A percentile compares a stretch with the other conserved stretches of the same genome.
Evolutionary conservation across 2,888 invertebrate species (phyloP).

Genomic region (Drosophila stalkeri): DNA sequence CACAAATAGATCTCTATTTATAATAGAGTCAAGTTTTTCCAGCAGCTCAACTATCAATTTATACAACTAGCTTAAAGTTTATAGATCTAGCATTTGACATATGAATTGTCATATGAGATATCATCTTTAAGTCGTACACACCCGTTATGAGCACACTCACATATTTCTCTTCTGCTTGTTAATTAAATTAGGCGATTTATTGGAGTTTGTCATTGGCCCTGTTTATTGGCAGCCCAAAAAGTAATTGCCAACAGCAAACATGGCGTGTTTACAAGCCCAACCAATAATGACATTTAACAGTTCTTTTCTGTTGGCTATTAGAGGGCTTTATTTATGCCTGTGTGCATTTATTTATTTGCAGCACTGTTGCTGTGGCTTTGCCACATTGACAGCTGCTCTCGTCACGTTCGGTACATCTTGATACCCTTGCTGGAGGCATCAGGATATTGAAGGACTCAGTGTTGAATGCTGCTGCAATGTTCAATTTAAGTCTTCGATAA

Average conservation of each 20-base stretch:
- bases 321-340: constrained; percentile 25
- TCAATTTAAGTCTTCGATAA: not conserved
- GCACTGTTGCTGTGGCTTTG: constrained; percentile 34
- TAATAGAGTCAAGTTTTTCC: not conserved
- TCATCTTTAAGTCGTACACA: not conserved
- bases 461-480: not conserved
- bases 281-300: constrained; percentile 24
- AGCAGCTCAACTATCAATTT: not conserved
- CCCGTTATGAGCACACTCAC: not conserved
- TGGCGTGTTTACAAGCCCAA: constrained; percentile 5
- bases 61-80: not conserved
- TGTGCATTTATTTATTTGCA: constrained; percentile 35
- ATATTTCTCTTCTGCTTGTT: constrained; percentile 20
- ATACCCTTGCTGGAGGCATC: not conserved
- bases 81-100: not conserved
- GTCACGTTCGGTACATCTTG: constrained; percentile 21
- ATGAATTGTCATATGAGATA: too few species aligned
- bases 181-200: constrained; percentile 59
- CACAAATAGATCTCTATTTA: not conserved
- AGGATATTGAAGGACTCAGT: not conserved
- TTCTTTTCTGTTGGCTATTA: constrained; percentile 29
- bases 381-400: constrained; percentile 46
- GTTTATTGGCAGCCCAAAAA: constrained; percentile 8
- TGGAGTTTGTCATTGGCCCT: constrained; percentile 32
- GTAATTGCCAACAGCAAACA: constrained; percentile 19